Base-by-base conservation (phyloP, 2,113 vertebrate genomes). In the Megaceryle maxima region DNA sequence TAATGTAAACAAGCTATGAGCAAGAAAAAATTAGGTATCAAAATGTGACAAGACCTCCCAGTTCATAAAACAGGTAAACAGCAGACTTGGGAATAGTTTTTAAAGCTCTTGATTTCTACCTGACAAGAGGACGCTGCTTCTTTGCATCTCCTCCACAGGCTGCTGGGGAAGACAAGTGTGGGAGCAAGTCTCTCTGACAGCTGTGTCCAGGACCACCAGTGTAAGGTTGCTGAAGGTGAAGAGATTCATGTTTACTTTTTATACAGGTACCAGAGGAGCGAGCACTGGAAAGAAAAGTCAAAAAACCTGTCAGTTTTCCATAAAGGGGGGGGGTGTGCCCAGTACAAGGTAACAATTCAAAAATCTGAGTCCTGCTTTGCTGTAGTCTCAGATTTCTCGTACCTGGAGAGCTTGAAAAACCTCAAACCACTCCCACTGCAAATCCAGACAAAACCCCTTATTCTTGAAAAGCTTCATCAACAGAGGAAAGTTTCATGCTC, bases 381-480 rank as follows among this genome's bases (percentile, higher is more conserved):
- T 66, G 33, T 11, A 43, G 44, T 29, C 44, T 88, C 72, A n/a
- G 33, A 16, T 69, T 79, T 73, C 63, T 68, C 1, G 0, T 48
- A 60, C n/a, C 70, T 75, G 53, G 29, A 73, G 53, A 75, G 10
- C 18, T 28, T 29, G 21, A 73, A 29, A 29, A 80, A 48, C 50
- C 28, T 77, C 63, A 53, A 50, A 48, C 16, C 6, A 28, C 43
- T 92, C n/a, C 20, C 11, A 22, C 11, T 20, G 35, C 50, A 64
- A 73, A 74, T 17, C 24, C 0, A 1, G 31, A 53, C 39, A 64
- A 64, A 92, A 64, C 4, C 19, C 29, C 33, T 33, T 28, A 2
- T 57, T 90, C 90, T 57, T 92, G 85, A 26, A 87, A 91, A 92
- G 70, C 75, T 85, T 83, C 63, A 53, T 51, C 67, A 76, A 9